phyloP scores from a whole-genome alignment of 2,797 vertebrate genomes.

The Danio tinwini region DNA sequence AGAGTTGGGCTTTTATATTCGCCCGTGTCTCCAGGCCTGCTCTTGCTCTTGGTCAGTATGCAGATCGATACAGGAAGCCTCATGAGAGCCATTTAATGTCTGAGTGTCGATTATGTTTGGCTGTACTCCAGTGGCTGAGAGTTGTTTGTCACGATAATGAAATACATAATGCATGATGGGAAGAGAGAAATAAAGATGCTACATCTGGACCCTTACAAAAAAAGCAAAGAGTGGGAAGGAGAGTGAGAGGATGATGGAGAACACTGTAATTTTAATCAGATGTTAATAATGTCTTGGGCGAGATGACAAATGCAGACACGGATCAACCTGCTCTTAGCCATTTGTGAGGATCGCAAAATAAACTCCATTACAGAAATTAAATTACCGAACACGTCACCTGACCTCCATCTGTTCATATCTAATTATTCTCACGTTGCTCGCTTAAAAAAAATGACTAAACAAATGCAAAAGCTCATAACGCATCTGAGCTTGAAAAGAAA shows the following conservation, averaged over 20 bases:
- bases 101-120: constrained; percentile 47
- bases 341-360: constrained; percentile 7
- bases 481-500: constrained; percentile 7
- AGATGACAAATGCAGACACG: constrained; percentile 5
- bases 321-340: constrained; percentile 9
- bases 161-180: constrained; percentile 54
- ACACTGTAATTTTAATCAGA: constrained; percentile 7
- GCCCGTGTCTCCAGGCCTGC: background rate
- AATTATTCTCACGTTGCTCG: background rate
- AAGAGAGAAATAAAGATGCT: constrained; percentile 36
- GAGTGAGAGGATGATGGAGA: constrained; percentile 13
- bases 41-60: constrained; percentile 37
- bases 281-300: constrained; percentile 9
- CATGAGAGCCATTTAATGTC: constrained; percentile 39
- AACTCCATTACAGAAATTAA: background rate
- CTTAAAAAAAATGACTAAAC: background rate
- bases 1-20: background rate
- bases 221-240: constrained; percentile 12
- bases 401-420: constrained; percentile 8
- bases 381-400: background rate
- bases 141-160: constrained; percentile 53
- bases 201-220: constrained; percentile 13
- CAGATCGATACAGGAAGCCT: constrained; percentile 45
- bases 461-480: background rate
- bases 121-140: constrained; percentile 41